phyloP scores from a whole-genome alignment of 2,797 vertebrate species.

The Paratrypauchen microcephalus region DNA sequence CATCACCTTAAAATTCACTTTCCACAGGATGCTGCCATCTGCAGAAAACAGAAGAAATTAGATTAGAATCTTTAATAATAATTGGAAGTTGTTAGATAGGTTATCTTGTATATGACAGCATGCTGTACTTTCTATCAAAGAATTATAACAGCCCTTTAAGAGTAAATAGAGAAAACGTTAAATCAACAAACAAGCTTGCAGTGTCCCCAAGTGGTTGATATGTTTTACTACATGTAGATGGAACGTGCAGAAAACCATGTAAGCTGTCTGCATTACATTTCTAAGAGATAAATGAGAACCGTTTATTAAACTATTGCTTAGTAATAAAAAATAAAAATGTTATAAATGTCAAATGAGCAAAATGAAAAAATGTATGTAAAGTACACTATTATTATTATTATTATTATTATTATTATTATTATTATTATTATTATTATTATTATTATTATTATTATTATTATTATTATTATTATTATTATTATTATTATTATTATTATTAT shows the following conservation, averaged over 20 bases:
- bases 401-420: too few relatives aligned
- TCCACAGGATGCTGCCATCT: neutral
- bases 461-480: too few relatives aligned
- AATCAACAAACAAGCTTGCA: slow-evolving; percentile 25
- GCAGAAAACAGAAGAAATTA: neutral
- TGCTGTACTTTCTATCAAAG: neutral
- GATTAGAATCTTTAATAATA: neutral
- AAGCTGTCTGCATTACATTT: too few relatives aligned
- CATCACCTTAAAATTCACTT: neutral
- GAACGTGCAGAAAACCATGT: neutral
- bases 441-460: too few relatives aligned
- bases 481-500: too few relatives aligned
- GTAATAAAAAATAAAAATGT: neutral
- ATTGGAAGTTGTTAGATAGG: neutral
- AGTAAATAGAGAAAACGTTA: neutral
- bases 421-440: too few relatives aligned
- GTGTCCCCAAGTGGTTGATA: slow-evolving; percentile 39
- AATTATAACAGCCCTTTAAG: neutral
- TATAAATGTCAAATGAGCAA: neutral
- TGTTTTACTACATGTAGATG: slow-evolving; percentile 20
- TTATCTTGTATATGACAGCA: neutral
- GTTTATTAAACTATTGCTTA: neutral
- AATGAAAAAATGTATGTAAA: neutral
- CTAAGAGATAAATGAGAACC: neutral
- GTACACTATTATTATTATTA: too few relatives aligned